Percentiles rank a stretch among this genome's conserved stretches.
Evolutionary conservation across 1,140 invertebrate genomes (phyloP).

Genomic region (Drosophila lowei): DNA sequence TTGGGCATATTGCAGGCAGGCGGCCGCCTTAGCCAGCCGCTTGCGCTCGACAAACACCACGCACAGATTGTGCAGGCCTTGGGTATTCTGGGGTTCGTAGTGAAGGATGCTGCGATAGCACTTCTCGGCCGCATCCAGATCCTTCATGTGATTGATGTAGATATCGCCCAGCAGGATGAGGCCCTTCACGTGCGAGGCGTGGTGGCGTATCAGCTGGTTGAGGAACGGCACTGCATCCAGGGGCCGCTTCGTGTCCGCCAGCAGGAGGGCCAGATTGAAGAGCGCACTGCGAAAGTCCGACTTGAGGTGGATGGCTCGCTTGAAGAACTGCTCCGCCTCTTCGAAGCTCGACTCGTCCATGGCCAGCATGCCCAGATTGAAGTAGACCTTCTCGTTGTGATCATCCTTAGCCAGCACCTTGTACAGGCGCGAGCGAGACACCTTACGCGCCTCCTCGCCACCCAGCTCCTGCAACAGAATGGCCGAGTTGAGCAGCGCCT

Average conservation of each 20-base stretch:
- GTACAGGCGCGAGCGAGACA: slow-evolving; percentile 91
- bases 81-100: slow-evolving; percentile 95
- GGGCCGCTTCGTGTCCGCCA: slow-evolving; percentile 94
- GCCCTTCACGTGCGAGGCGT: slow-evolving; percentile 97
- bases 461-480: slow-evolving; percentile 96
- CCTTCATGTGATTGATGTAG: slow-evolving; percentile 97
- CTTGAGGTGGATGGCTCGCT: slow-evolving; percentile 92
- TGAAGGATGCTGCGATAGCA: slow-evolving; percentile 95
- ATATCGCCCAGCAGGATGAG: slow-evolving; percentile 97
- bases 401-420: slow-evolving; percentile 91
- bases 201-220: slow-evolving; percentile 94
- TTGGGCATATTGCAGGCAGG: slow-evolving; percentile 92
- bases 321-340: slow-evolving; percentile 95
- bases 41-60: slow-evolving; percentile 97
- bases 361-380: slow-evolving; percentile 97
- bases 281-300: slow-evolving; percentile 95
- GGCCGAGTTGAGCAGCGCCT: slow-evolving; percentile 97
- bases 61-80: slow-evolving; percentile 97
- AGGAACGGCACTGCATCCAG: slow-evolving; percentile 96
- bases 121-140: slow-evolving; percentile 96
- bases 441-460: slow-evolving; percentile 89
- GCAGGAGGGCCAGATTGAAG: slow-evolving; percentile 95
- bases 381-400: slow-evolving; percentile 94
- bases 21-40: slow-evolving; percentile 90
- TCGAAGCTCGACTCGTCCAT: slow-evolving; percentile 96